Evolutionary conservation across 2,888 invertebrate species (phyloP).

Genomic region (Bibio marci): DNA sequence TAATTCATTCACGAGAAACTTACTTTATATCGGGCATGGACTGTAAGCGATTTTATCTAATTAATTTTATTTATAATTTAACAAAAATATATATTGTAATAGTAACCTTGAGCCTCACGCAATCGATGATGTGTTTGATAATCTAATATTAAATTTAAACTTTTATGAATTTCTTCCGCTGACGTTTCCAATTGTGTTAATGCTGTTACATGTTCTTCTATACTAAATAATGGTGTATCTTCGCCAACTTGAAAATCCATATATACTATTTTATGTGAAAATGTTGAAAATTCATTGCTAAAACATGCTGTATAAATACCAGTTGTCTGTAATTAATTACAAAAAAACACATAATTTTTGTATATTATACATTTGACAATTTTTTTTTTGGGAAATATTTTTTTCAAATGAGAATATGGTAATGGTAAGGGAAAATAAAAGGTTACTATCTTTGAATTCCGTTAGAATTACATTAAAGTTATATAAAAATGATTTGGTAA

Average conservation of each 20-base stretch:
- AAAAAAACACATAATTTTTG: slow-evolving; percentile 2
- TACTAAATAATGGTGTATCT: slow-evolving; percentile 65
- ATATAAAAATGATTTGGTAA: too few relatives aligned
- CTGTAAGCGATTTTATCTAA: too few relatives aligned
- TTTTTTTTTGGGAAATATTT: too few relatives aligned
- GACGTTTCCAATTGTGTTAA: slow-evolving; percentile 92
- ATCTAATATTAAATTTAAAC: slow-evolving; percentile 74
- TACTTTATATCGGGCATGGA: too few relatives aligned
- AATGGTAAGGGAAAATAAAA: too few relatives aligned
- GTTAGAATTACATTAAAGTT: too few relatives aligned
- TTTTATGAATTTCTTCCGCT: slow-evolving; percentile 77
- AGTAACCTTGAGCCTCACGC: slow-evolving; percentile 68
- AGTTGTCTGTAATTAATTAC: slow-evolving; percentile 23
- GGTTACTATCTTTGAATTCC: too few relatives aligned
- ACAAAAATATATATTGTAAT: too few relatives aligned
- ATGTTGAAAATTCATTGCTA: slow-evolving; percentile 98
- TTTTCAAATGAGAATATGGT: too few relatives aligned
- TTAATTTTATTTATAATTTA: too few relatives aligned
- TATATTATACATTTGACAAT: not conserved
- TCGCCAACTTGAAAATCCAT: slow-evolving; percentile 96
- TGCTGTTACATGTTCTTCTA: slow-evolving; percentile 78
- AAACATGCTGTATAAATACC: slow-evolving; percentile 85
- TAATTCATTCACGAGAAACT: too few relatives aligned
- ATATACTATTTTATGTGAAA: slow-evolving; percentile 95
- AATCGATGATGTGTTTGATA: slow-evolving; percentile 94